phyloP scores from a whole-genome alignment of 2,888 invertebrate species.

The Helicoverpa assulta region DNA sequence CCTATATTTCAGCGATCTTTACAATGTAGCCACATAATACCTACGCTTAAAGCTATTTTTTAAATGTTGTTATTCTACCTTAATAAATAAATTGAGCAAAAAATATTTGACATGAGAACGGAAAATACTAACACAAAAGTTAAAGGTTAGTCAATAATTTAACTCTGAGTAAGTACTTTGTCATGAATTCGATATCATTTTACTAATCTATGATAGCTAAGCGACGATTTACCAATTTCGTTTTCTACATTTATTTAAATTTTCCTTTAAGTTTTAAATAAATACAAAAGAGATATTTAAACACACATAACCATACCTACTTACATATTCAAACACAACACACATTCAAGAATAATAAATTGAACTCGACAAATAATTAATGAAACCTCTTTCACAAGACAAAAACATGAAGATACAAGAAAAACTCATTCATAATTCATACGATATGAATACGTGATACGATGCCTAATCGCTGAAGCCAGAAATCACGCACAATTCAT shows the following conservation, averaged over 20 bases:
- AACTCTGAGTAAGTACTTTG: too few relatives aligned
- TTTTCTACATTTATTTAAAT: too few relatives aligned
- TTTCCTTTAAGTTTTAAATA: too few relatives aligned
- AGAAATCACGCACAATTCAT: conserved; percentile 75
- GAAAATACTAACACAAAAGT: too few relatives aligned
- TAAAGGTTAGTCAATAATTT: too few relatives aligned
- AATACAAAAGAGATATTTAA: background rate
- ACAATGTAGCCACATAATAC: conserved; percentile 47
- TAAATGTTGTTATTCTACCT: background rate
- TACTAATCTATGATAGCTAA: too few relatives aligned
- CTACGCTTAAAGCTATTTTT: conserved; percentile 41
- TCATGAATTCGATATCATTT: too few relatives aligned
- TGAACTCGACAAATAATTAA: conserved; percentile 29
- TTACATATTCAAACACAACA: conserved; percentile 9
- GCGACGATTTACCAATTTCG: too few relatives aligned
- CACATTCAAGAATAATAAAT: conserved; percentile 21
- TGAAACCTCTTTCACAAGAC: conserved; percentile 16
- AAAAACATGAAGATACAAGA: conserved; percentile 28
- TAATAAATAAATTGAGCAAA: background rate
- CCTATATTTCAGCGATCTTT: conserved; percentile 40
- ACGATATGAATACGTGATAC: conserved; percentile 56
- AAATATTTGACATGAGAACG: conserved; percentile 8
- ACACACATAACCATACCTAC: background rate
- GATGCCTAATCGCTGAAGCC: conserved; percentile 61
- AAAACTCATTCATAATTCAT: conserved; percentile 61